Evolutionary conservation across 2,113 vertebrate species (phyloP).

Genomic region (Eupsittula cactorum): DNA sequence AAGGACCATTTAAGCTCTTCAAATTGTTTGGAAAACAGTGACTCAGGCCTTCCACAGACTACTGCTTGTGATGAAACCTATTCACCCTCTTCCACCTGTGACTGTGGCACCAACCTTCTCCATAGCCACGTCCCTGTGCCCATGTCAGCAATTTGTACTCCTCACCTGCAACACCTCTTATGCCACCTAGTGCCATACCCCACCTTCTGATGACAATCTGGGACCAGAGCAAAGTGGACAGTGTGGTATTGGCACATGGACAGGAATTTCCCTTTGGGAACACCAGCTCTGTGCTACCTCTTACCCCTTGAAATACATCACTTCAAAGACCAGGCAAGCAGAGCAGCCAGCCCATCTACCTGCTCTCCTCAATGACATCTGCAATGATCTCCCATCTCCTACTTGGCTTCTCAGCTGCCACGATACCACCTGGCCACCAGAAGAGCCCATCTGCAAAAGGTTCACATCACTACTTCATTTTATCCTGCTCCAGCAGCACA

Average conservation of each 20-base stretch:
- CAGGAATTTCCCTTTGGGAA: not conserved
- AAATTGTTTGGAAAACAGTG: not conserved
- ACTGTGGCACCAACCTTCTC: not conserved
- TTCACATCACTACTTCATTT: not conserved
- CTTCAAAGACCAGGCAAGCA: not conserved
- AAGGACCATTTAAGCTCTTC: not conserved
- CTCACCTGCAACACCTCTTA: not conserved
- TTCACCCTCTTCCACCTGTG: not conserved
- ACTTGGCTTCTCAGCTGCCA: fast-evolving
- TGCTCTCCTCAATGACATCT: not conserved
- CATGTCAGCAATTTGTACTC: not conserved
- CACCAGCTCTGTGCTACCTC: fast-evolving
- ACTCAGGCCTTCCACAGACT: not conserved
- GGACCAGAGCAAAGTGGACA: not conserved
- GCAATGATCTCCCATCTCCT: not conserved
- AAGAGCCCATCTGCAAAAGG: not conserved
- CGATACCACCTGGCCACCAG: not conserved
- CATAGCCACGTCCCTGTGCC: fast-evolving
- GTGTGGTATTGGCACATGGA: fast-evolving
- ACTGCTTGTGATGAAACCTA: not conserved
- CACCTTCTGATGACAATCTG: not conserved
- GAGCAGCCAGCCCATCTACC: not conserved
- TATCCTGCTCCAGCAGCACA: not conserved
- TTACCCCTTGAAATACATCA: not conserved
- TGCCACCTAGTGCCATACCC: not conserved